These are phyloP conservation scores for Lepidocyrtoides sp. DNA, from an alignment of 2,888 invertebrate species.

Conservation along the genomic window DNA sequence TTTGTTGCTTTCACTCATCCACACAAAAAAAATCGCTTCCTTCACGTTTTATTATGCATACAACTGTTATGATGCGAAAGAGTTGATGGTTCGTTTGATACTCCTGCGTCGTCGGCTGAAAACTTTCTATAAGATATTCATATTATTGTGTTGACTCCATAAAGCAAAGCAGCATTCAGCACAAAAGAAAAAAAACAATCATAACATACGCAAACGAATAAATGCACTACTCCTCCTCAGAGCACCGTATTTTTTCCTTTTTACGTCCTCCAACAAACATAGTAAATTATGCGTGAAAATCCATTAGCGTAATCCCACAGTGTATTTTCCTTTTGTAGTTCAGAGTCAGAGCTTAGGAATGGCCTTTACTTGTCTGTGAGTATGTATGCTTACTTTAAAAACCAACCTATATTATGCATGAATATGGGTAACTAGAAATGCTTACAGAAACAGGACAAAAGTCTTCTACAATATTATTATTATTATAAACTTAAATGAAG, in stretches of 20 bases:
- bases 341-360: not conserved
- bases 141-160: too few relatives aligned
- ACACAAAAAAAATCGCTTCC: not conserved
- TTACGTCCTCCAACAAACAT: conserved; percentile 44
- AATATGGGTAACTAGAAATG: not conserved
- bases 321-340: conserved; percentile 36
- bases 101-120: not conserved
- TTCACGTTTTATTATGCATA: conserved; percentile 4
- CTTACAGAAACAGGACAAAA: not conserved
- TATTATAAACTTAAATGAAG: not conserved
- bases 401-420: not conserved
- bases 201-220: not conserved
- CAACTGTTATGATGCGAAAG: not conserved
- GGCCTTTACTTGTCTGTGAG: not conserved
- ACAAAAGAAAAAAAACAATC: not conserved
- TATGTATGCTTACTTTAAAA: not conserved
- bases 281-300: conserved; percentile 74
- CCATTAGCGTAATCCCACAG: conserved; percentile 70
- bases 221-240: conserved; percentile 8
- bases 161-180: too few relatives aligned
- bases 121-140: too few relatives aligned
- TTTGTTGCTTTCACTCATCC: not conserved
- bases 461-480: not conserved
- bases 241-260: conserved; percentile 28
- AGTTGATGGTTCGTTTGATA: not conserved